Conservation (phyloP, 2,797 vertebrate genomes). For the Columba guinea region DNA sequence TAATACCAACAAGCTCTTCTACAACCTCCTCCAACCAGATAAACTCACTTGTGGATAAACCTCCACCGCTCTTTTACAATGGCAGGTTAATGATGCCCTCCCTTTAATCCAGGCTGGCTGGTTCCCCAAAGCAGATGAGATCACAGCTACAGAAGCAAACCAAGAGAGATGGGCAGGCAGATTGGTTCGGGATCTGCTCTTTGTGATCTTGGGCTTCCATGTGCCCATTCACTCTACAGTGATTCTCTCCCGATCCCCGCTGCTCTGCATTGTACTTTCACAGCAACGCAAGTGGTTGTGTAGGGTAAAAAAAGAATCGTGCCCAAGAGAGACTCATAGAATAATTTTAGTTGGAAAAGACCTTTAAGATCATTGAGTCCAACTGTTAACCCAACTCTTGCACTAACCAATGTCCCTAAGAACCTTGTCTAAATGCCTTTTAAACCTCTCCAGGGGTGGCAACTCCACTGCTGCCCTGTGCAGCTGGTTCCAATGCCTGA, state of each 20-base stretch:
- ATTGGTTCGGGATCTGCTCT: neutral
- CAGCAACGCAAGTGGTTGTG: neutral
- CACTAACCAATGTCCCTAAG: no score
- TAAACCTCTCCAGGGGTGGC: no score
- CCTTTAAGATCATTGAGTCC: no score
- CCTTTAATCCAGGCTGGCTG: neutral
- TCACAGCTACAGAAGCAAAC: neutral
- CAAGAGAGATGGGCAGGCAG: neutral
- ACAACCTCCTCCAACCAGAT: neutral
- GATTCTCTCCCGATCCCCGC: neutral
- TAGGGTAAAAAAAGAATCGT: neutral
- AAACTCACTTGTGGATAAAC: neutral
- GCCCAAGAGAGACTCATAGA: neutral
- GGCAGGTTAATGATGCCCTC: neutral
- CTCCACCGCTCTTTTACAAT: neutral
- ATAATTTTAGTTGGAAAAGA: no score
- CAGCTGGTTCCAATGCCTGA: no score
- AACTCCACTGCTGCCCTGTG: no score
- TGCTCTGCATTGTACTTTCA: fast-evolving
- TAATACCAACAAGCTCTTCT: neutral
- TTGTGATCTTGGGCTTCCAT: neutral
- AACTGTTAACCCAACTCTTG: no score
- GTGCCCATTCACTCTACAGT: neutral
- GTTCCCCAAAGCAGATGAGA: neutral
- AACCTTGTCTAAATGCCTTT: no score